phyloP scores from a whole-genome alignment of 2,888 invertebrate species.

The Theretra japonica region DNA sequence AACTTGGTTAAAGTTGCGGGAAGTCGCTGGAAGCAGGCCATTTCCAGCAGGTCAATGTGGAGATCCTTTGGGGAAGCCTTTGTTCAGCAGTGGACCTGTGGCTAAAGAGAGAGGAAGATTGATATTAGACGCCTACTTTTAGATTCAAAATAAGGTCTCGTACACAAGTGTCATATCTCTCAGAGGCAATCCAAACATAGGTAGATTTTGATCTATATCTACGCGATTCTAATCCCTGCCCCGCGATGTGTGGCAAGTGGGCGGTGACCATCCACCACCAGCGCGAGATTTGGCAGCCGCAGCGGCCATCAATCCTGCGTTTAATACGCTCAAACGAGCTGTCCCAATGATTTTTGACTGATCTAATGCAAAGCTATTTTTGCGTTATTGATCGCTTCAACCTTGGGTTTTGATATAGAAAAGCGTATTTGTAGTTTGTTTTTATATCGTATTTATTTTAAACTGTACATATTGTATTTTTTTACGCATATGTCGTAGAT shows the following conservation, averaged over 20 bases:
- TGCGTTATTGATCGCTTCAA: not conserved
- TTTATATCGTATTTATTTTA: no score
- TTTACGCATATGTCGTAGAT: no score
- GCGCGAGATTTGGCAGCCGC: constrained; percentile 3
- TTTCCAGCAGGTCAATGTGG: no score
- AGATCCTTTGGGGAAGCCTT: no score
- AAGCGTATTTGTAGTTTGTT: not conserved
- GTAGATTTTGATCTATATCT: not conserved
- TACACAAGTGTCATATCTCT: not conserved
- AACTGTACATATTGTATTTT: no score
- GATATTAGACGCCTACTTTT: no score
- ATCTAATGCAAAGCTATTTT: not conserved
- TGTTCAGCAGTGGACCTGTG: no score
- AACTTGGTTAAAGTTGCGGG: no score
- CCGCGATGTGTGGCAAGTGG: constrained; percentile 18
- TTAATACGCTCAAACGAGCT: constrained; percentile 15
- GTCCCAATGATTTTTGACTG: constrained; percentile 9
- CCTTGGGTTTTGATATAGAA: not conserved
- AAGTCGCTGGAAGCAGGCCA: no score
- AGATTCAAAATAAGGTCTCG: no score
- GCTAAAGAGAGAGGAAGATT: no score
- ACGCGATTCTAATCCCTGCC: not conserved
- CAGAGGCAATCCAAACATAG: not conserved
- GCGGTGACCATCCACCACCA: not conserved
- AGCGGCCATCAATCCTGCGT: not conserved